These are phyloP conservation scores for Phortica okadai DNA, from an alignment of 2,888 invertebrate species.

Conservation along the genomic window DNA sequence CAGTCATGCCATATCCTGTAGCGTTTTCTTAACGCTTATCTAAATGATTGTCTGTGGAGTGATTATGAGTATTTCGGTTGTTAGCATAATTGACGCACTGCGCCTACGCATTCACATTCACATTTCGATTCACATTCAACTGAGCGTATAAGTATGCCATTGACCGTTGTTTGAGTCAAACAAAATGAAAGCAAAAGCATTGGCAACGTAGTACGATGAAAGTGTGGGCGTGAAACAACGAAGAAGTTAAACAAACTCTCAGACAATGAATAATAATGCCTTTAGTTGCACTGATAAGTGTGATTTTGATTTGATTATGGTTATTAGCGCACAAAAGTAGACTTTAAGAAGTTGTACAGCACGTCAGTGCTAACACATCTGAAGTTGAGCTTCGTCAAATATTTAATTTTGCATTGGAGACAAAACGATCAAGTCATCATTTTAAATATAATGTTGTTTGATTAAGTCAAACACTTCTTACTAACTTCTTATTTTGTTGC, in stretches of 20 bases:
- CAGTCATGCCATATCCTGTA: conserved; percentile 58
- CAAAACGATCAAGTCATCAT: too few species aligned
- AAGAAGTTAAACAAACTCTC: not conserved
- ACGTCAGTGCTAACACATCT: not conserved
- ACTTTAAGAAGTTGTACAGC: conserved; percentile 4
- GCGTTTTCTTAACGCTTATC: conserved; percentile 70
- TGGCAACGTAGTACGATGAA: not conserved
- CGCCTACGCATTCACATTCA: conserved; percentile 39
- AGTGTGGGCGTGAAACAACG: not conserved
- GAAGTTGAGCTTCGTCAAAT: too few species aligned
- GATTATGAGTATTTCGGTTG: conserved; percentile 71
- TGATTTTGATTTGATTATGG: conserved; percentile 27
- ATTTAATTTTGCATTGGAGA: too few species aligned
- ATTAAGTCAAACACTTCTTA: too few species aligned
- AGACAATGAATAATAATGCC: conserved; percentile 23
- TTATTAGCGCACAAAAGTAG: conserved; percentile 15
- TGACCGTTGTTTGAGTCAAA: conserved; percentile 37
- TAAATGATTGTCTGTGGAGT: conserved; percentile 72
- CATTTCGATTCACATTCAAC: not conserved
- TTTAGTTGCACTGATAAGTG: conserved; percentile 19
- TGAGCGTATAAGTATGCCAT: not conserved
- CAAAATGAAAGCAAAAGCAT: conserved; percentile 23
- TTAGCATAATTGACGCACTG: conserved; percentile 71
- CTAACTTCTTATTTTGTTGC: too few species aligned
- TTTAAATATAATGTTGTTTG: too few species aligned